Evolutionary conservation across 2,797 vertebrate genomes (phyloP), one percentile per base, ranked within the genome.

Genomic region (Enteromius argenteus): DNA sequence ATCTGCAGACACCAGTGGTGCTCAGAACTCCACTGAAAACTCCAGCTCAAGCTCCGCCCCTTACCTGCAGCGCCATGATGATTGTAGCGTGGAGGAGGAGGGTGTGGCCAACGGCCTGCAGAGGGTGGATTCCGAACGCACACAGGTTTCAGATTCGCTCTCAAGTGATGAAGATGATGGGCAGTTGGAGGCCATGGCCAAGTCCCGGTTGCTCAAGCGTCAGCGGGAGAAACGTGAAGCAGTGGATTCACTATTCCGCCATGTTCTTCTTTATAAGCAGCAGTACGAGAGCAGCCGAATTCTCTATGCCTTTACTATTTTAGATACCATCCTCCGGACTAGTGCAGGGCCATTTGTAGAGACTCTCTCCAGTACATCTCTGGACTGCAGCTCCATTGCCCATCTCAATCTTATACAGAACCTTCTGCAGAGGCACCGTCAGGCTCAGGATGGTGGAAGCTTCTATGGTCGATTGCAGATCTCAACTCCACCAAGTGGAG

Each of bases 341-440:
- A 97, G 96, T 37, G 93, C 93, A 0, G 96, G 93, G 77, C 96
- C 96, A 11, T 97, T 99, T 81, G 95, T 98, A 10, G 96, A 97
- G 42, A 96, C 98, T 0, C 93, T 99, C 58, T 95, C 95, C 79
- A 93, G 79, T 88, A 97, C 97, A 19, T 96, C 96, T 80, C 92
- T 99, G 91, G 98, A 99, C 90, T 97, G 96, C 19, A 98, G 97
- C 92, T 97, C 97, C 80, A 96, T 97, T 0, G 95, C 97, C 0
- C 98, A 99, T 90, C 92, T 99, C 68, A 98, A 97, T 90, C 95
- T 99, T 79, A 96, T 99, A 85, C 97, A 97, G 85, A 99, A 99
- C 91, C 97, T 99, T 23, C 83, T 99, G 17, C 95, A 97, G 51
- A 97, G 98, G 46, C 98, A 99, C 89, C 97, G 97, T 87, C 97